phyloP scores from a whole-genome alignment of 1,140 invertebrate genomes.

The Diuraphis noxia region DNA sequence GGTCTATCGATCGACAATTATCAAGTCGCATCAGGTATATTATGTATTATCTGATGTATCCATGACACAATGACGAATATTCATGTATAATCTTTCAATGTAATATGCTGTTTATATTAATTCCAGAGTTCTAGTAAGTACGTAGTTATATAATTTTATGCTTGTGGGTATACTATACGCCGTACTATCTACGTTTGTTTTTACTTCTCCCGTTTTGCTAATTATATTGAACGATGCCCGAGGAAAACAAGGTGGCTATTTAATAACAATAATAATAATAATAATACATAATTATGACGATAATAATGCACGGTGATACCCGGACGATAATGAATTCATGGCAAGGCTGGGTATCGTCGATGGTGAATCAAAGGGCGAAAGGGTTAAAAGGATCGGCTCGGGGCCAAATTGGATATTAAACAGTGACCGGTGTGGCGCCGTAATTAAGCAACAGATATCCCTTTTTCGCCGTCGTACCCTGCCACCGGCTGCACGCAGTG shows the following conservation, averaged over 20 bases:
- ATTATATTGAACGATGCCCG: neutral
- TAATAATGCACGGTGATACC: constrained; percentile 10
- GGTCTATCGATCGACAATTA: neutral
- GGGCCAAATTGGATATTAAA: constrained; percentile 52
- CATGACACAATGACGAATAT: neutral
- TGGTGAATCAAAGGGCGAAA: constrained; percentile 49
- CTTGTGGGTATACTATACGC: neutral
- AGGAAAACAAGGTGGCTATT: constrained; percentile 9
- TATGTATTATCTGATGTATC: too few species aligned
- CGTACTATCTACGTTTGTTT: neutral
- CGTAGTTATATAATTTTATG: neutral
- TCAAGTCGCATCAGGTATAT: neutral
- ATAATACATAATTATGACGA: neutral
- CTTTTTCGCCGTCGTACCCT: constrained; percentile 5
- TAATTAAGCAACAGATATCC: constrained; percentile 52
- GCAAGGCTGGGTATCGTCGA: constrained; percentile 2
- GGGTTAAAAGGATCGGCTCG: constrained; percentile 45
- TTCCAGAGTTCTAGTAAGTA: neutral
- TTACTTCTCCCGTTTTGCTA: neutral
- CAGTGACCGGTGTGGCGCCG: constrained; percentile 46
- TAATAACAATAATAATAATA: constrained; percentile 21
- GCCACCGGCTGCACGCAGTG: neutral
- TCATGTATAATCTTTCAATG: neutral
- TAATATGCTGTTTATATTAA: neutral
- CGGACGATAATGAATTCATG: constrained; percentile 36